Percentiles rank a stretch among this genome's conserved stretches.
Evolutionary conservation across 1,140 invertebrate species (phyloP).

Genomic region (Linepithema humile): DNA sequence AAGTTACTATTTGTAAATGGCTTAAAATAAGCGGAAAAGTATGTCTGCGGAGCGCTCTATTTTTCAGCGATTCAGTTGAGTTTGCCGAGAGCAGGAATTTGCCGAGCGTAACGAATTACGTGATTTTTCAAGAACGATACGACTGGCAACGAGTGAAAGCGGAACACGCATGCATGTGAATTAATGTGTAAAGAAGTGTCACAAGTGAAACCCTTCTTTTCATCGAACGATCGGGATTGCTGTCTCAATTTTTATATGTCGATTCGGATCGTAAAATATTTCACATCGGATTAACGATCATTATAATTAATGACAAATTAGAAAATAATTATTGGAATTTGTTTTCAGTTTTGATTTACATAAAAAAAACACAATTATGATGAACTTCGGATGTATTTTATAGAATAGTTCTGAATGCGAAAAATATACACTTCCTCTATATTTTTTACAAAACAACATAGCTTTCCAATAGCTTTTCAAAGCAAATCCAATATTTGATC

Average conservation of each 20-base stretch:
- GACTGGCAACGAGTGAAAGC: constrained; percentile 45
- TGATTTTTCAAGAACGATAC: constrained; percentile 42
- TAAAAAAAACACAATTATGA: background rate
- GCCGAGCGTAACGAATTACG: constrained; percentile 47
- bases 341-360: background rate
- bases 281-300: background rate
- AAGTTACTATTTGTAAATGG: constrained; percentile 19
- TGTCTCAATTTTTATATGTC: background rate
- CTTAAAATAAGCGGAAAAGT: background rate
- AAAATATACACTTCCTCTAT: background rate
- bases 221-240: background rate
- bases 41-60: background rate
- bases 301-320: background rate
- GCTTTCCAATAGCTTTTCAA: background rate
- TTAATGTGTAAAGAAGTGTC: constrained; percentile 36
- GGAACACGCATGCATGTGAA: constrained; percentile 23
- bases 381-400: background rate
- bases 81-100: background rate
- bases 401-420: background rate
- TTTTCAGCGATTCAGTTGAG: constrained; percentile 45
- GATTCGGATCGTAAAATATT: background rate
- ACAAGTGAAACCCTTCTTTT: constrained; percentile 29
- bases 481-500: background rate
- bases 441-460: background rate
- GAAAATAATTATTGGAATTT: background rate